A percentile compares a stretch with the other conserved stretches of the same genome.
phyloP scores from a whole-genome alignment of 2,797 vertebrate species.

The Enteromius fasciolatus region DNA sequence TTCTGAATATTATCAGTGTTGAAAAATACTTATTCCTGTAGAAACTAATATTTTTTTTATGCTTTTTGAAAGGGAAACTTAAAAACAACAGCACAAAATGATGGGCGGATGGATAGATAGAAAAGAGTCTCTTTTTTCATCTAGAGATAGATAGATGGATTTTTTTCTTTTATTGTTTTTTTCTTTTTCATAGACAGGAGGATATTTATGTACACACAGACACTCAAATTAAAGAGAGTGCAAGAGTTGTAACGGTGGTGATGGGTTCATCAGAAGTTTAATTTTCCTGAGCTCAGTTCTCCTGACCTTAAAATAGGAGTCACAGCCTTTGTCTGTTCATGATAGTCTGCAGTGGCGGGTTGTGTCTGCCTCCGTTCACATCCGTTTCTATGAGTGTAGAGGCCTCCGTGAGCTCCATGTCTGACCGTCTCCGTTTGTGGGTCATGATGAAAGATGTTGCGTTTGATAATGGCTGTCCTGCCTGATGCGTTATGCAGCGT shows the following conservation, averaged over 20 bases:
- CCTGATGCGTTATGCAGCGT: not conserved
- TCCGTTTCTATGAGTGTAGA: not conserved
- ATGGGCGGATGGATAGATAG: too few species aligned
- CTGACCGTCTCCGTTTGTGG: not conserved
- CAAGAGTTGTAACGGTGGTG: not conserved
- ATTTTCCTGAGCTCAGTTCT: constrained; percentile 24
- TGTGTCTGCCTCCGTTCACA: not conserved
- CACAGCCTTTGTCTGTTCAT: constrained; percentile 5
- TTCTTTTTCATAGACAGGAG: too few species aligned
- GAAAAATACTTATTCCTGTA: not conserved
- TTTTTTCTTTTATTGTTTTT: not conserved
- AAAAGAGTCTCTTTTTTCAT: too few species aligned
- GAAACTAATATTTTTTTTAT: not conserved
- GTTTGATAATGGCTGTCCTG: constrained; percentile 10
- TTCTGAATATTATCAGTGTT: not conserved
- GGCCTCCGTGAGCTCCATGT: not conserved
- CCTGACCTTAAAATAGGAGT: constrained; percentile 19
- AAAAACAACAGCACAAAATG: not conserved
- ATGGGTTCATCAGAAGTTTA: constrained; percentile 39
- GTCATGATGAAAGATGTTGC: not conserved
- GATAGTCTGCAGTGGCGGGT: not conserved
- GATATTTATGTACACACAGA: not conserved
- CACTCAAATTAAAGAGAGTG: constrained; percentile 12
- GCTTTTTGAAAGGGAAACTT: not conserved
- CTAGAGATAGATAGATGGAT: too few species aligned